Evolutionary conservation across 2,113 vertebrate genomes (phyloP).

Genomic region (Elephantulus edwardii): DNA sequence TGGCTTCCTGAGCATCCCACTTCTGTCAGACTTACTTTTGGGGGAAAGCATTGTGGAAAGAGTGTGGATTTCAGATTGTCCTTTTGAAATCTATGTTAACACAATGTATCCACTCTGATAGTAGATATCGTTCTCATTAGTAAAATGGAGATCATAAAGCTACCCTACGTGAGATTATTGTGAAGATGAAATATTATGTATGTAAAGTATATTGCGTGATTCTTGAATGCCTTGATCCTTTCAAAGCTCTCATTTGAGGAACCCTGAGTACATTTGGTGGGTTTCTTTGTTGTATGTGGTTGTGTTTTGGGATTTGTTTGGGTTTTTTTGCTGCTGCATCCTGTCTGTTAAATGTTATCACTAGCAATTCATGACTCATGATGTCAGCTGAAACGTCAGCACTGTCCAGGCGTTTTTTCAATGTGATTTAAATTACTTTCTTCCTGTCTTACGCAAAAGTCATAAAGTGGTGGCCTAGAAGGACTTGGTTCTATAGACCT

Average conservation of each 20-base stretch:
- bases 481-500: not conserved
- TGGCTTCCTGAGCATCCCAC: not conserved
- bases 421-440: not conserved
- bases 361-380: not conserved
- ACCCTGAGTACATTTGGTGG: not conserved
- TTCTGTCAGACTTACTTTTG: not conserved
- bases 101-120: not conserved
- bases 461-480: not conserved
- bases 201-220: not conserved
- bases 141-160: not conserved
- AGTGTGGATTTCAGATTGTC: not conserved
- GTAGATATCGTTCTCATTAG: not conserved
- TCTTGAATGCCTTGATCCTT: not conserved
- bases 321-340: not conserved
- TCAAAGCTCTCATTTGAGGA: not conserved
- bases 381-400: not conserved
- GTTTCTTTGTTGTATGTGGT: too few species aligned
- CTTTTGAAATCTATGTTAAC: not conserved
- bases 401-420: not conserved
- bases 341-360: not conserved
- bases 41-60: not conserved
- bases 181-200: slow-evolving; percentile 15
- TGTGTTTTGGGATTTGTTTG: too few species aligned
- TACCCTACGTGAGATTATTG: not conserved
- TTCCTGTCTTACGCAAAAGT: not conserved